Percentiles rank a stretch among this genome's conserved stretches.
Evolutionary conservation across 2,113 vertebrate genomes (phyloP).

Genomic region (Tetraodon nigroviridis): DNA sequence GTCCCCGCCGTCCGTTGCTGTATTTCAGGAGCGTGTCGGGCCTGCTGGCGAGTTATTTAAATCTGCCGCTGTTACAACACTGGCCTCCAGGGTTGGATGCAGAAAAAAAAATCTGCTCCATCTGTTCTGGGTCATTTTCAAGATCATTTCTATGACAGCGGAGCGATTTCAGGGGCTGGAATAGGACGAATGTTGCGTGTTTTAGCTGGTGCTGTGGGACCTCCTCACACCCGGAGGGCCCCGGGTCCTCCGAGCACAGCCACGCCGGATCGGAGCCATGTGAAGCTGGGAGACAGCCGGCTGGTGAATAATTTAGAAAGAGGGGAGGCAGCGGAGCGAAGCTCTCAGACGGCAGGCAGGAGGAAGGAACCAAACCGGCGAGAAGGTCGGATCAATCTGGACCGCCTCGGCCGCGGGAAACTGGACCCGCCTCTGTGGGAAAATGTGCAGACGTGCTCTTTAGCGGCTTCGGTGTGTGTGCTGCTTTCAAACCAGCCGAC

Average conservation of each 20-base stretch:
- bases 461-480: too few species aligned
- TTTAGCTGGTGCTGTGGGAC: background rate
- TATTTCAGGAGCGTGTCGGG: slow-evolving; percentile 1
- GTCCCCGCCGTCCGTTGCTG: slow-evolving; percentile 12
- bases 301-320: slow-evolving; percentile 12
- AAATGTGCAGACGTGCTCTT: background rate
- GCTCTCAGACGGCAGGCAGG: background rate
- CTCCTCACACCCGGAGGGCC: background rate
- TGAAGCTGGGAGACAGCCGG: background rate
- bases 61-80: background rate
- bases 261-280: background rate
- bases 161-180: too few species aligned
- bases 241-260: background rate
- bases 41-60: background rate
- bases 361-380: background rate
- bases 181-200: background rate
- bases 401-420: background rate
- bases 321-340: background rate
- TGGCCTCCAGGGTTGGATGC: too few species aligned
- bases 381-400: slow-evolving; percentile 3
- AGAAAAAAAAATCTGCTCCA: too few species aligned
- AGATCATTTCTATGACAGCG: too few species aligned
- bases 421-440: background rate
- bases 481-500: background rate
- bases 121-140: background rate